Conservation (phyloP, 1,140 invertebrate species). For the Radopholus similis region DNA sequence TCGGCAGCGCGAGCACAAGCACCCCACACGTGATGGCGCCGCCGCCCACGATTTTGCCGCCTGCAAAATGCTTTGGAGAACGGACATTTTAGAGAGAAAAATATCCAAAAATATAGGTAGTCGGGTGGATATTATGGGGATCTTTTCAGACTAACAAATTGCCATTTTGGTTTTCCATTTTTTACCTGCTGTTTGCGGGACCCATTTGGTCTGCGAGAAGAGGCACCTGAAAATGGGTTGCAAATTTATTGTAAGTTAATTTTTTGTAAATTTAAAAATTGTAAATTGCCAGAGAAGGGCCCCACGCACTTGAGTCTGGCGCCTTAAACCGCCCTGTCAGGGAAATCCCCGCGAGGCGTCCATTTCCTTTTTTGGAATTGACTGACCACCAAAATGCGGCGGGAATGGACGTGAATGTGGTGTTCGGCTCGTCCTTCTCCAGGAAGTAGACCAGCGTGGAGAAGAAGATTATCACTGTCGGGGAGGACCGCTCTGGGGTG, state of each 20-base stretch:
- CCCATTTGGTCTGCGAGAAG: constrained; percentile 47
- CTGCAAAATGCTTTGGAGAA: constrained; percentile 26
- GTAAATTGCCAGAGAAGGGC: no score
- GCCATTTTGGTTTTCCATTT: not conserved
- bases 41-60: constrained; percentile 57
- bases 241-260: no score
- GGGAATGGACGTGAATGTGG: constrained; percentile 60
- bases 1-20: constrained; percentile 54
- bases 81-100: not conserved
- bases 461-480: constrained; percentile 60
- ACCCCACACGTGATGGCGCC: constrained; percentile 54
- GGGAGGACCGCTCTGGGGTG: not conserved
- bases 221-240: constrained; percentile 21
- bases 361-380: not conserved
- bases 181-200: constrained; percentile 50
- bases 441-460: constrained; percentile 61
- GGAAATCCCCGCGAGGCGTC: no score
- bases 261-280: no score
- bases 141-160: constrained; percentile 1
- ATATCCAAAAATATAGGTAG: no score
- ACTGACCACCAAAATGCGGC: constrained; percentile 60
- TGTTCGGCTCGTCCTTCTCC: constrained; percentile 59
- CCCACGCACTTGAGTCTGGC: no score
- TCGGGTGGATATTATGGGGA: no score
- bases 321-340: no score